Base-by-base conservation (phyloP, 2,888 invertebrate species). In the Melieria omissa region DNA sequence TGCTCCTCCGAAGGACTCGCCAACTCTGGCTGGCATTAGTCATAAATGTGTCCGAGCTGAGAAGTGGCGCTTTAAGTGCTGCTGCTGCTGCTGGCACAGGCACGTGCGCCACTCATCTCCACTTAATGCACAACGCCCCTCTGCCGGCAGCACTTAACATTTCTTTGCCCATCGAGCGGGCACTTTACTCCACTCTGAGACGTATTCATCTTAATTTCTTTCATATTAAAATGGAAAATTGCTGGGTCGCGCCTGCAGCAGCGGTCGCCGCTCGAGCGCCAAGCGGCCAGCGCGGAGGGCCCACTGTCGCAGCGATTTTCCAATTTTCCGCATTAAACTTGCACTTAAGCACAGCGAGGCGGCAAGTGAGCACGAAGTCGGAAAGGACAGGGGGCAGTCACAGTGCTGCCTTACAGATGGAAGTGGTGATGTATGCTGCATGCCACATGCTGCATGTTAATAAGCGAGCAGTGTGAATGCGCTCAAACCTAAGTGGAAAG, bases 121-220 rank as follows among this genome's bases (percentile, higher is more conserved):
- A 29, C 29, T 29, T 29, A 29, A 29, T 29, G 29, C 29, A 29
- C 29, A 29, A 29, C 29, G 29, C 29, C 29, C 29, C 29, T 29
- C 29, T 29, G 29, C 29, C 29, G 29, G 29, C 29, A 29, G 2
- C 29, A 29, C 29, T 29, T 29, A 29, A 3, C 2, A 29, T 29
- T 29, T 29, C 29, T 29, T 29, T 29, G 3, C 29, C 29, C 29
- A 29, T 29, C 29, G 29, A 29, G 29, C 2, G 29, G 29, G 29
- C 29, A 29, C 29, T 29, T 12, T 52, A 49, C 52, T 52, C 8
- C n/a, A 52, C 52, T n/a, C 2, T 52, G 12, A 49, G 49, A 12
- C 49, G 29, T 69, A 55, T 62, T 62, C 69, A 69, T 69, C 69
- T 69, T 69, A 69, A 69, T 69, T 69, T 69, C 69, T 55, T 69